Percentiles rank a stretch among this genome's conserved stretches.
phyloP scores from a whole-genome alignment of 1,140 invertebrate species.

The Drosophila mayri region DNA sequence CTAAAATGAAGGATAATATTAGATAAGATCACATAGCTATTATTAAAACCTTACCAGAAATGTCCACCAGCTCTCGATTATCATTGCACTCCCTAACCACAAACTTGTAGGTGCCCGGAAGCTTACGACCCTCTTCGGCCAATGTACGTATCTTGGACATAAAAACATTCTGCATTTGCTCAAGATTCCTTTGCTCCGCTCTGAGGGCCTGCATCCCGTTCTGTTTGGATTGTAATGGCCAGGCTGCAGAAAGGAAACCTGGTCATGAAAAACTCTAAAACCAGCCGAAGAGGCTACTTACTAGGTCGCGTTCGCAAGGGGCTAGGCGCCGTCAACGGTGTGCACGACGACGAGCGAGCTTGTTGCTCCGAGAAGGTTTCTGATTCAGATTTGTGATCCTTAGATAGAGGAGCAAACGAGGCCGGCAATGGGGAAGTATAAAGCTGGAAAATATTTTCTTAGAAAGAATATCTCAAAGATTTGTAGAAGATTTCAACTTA shows the following conservation, averaged over 20 bases:
- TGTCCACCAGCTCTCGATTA: slow-evolving; percentile 27
- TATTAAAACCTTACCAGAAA: not conserved
- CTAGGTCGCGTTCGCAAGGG: not conserved
- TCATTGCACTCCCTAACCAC: slow-evolving; percentile 44
- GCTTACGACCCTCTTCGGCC: not conserved
- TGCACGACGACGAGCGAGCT: not conserved
- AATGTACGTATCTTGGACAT: slow-evolving; percentile 25
- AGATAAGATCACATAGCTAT: not conserved
- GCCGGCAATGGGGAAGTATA: not conserved
- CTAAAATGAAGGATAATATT: not conserved
- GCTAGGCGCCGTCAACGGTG: not conserved
- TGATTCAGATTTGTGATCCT: not conserved
- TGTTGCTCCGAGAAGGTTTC: not conserved
- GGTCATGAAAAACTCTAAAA: too few species aligned
- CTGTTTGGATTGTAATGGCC: not conserved
- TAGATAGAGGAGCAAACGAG: not conserved
- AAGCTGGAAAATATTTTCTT: not conserved
- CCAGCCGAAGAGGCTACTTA: not conserved
- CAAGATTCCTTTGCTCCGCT: slow-evolving; percentile 30
- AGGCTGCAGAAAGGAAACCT: too few species aligned
- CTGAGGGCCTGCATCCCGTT: slow-evolving; percentile 12
- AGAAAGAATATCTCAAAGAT: too few species aligned
- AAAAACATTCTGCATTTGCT: slow-evolving; percentile 50
- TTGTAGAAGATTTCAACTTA: not conserved
- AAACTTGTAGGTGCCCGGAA: slow-evolving; percentile 43